A percentile compares a stretch with the other conserved stretches of the same genome.
phyloP scores from a whole-genome alignment of 2,797 vertebrate genomes.

The Hapalemur alaotrensis region DNA sequence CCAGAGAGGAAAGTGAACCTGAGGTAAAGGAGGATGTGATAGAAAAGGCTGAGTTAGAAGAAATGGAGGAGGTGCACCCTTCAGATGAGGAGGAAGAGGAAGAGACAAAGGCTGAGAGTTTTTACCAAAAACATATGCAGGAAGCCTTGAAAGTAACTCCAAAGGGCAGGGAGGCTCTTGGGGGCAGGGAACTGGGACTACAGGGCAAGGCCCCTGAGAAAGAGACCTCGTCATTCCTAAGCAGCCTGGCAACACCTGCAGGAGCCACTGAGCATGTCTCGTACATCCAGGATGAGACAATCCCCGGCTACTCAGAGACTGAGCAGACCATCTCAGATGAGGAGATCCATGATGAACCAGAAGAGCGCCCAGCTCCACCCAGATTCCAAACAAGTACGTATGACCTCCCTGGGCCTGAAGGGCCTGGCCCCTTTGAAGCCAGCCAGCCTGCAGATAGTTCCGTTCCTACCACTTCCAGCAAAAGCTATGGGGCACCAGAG shows the following conservation, averaged over 20 bases:
- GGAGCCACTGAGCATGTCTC: conserved; percentile 92
- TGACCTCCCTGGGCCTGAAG: conserved; percentile 92
- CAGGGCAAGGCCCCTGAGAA: conserved; percentile 79
- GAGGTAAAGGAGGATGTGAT: conserved; percentile 92
- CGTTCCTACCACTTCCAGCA: conserved; percentile 86
- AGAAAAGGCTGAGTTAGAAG: conserved; percentile 96
- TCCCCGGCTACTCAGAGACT: conserved; percentile 97
- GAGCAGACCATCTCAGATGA: conserved; percentile 99
- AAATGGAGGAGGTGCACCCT: conserved; percentile 88
- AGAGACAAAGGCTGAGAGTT: conserved; percentile 86
- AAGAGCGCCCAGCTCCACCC: conserved; percentile 93
- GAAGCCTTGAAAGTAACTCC: conserved; percentile 68
- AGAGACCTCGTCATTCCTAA: conserved; percentile 80
- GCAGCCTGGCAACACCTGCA: conserved; percentile 81
- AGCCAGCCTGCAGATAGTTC: conserved; percentile 85
- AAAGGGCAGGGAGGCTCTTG: conserved; percentile 31
- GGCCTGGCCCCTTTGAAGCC: conserved; percentile 90
- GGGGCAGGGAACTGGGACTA: conserved; percentile 50
- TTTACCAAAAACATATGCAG: conserved; percentile 74
- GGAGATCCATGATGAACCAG: conserved; percentile 96
- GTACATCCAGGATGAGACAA: conserved; percentile 98
- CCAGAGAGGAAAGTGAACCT: conserved; percentile 88
- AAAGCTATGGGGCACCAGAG: conserved; percentile 88
- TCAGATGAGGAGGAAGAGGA: conserved; percentile 83
- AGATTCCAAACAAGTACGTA: conserved; percentile 90